Base-by-base conservation (phyloP, 1,140 invertebrate genomes). In the Rhizoglyphus robini region DNA sequence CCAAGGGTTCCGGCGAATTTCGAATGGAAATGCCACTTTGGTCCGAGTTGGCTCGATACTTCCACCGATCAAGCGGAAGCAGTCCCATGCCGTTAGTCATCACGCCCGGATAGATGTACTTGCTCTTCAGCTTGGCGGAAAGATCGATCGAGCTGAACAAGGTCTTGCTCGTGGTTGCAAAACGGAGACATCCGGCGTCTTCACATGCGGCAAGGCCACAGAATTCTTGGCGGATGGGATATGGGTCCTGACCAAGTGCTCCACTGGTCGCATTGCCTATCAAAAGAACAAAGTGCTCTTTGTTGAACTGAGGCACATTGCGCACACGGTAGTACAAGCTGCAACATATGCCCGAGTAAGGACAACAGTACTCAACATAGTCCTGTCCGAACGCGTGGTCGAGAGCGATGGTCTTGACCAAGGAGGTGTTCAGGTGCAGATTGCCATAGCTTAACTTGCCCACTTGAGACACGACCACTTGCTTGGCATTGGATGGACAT, bases 171-270 rank as follows among this genome's bases (percentile, higher is more conserved):
- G 41, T 49, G 3, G 23, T 41, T 3, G 31, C 11, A n/a, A 34
- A 57, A 18, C 18, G 3, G n/a, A 20, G 20, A 31, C 51, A 65
- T 47, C 29, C 41, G 5, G 13, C 20, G 3, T 38, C n/a, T 18
- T 67, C 66, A 46, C 68, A 70, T 8, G 51, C 34, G 27, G 57
- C 25, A 13, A 70, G 13, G 15, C 65, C 57, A 41, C 69, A 70
- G 3, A 27, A 18, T 46, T 70, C 67, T 4, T 41, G 34, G 11
- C 63, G 57, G 15, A 58, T 65, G 4, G 29, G 34, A 47, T 59
- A 70, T n/a, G 5, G 4, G 1, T 59, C 23, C 0, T 32, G 36
- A 4, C 31, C 23, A 8, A 64, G 13, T 3, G 38, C 63, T 3
- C 46, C 41, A 3, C 18, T 18, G 8, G n/a, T 57, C 2, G n/a